A percentile compares a stretch with the other conserved stretches of the same genome.
Conservation (phyloP, 2,888 invertebrate genomes). For the Hybos culiciformis region DNA sequence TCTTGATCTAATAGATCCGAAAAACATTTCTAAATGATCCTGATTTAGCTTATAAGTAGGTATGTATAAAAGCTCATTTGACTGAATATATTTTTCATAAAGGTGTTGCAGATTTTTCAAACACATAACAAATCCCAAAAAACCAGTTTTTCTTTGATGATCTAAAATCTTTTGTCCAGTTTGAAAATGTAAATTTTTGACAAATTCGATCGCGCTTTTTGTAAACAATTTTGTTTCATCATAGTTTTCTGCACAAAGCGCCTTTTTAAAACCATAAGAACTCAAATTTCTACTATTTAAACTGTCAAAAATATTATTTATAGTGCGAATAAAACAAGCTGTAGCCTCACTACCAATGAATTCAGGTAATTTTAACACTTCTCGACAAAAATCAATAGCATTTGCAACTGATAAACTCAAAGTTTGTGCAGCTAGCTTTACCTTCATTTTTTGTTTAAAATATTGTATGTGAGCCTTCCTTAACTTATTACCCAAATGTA, state of each 20-base stretch:
- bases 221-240: conserved; percentile 13
- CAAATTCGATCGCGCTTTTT: too few relatives aligned
- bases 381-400: conserved; percentile 16
- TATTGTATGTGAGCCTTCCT: conserved; percentile 5
- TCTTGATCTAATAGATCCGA: too few relatives aligned
- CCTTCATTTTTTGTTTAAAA: conserved; percentile 8
- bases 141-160: conserved; percentile 13
- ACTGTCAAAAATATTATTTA: conserved; percentile 18
- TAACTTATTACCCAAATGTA: neutral
- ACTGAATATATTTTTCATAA: too few relatives aligned
- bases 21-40: too few relatives aligned
- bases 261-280: too few relatives aligned
- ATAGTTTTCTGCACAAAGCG: neutral
- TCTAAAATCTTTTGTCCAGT: too few relatives aligned
- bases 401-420: conserved; percentile 18
- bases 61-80: too few relatives aligned
- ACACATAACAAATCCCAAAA: conserved; percentile 11
- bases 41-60: too few relatives aligned
- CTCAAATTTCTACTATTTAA: conserved; percentile 16
- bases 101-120: conserved; percentile 5
- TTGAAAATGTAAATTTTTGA: too few relatives aligned
- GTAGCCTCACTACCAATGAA: conserved; percentile 16
- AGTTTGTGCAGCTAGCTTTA: conserved; percentile 9
- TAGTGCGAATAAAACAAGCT: conserved; percentile 13
- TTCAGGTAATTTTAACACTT: conserved; percentile 12